These are phyloP conservation scores for Gnathonemus echidnorhynchus DNA, from an alignment of 2,113 vertebrate genomes.

Conservation along the genomic window DNA sequence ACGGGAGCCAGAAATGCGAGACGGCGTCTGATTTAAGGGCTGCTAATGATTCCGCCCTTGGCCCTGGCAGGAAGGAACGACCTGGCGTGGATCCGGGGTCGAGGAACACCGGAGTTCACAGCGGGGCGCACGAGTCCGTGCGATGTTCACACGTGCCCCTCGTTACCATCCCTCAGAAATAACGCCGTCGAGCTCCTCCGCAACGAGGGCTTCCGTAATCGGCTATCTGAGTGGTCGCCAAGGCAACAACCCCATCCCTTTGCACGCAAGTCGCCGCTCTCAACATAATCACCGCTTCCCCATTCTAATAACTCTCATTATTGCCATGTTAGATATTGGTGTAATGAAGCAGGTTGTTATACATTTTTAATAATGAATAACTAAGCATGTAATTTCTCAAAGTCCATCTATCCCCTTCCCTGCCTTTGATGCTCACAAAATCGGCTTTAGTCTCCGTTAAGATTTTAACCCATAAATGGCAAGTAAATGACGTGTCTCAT, in stretches of 20 bases:
- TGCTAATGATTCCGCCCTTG: not conserved
- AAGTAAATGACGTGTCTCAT: not conserved
- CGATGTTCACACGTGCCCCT: not conserved
- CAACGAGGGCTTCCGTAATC: not conserved
- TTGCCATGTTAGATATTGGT: constrained; percentile 24
- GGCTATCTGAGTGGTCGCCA: constrained; percentile 8
- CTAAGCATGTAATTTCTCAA: constrained; percentile 12
- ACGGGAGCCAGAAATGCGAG: not conserved
- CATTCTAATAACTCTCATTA: constrained; percentile 21
- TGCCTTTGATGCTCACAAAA: not conserved
- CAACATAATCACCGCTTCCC: not conserved
- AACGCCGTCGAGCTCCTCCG: not conserved
- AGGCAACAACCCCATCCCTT: constrained; percentile 12
- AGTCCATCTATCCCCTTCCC: not conserved
- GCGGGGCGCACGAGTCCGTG: not conserved
- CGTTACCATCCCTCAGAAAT: constrained; percentile 19
- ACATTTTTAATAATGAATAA: constrained; percentile 25
- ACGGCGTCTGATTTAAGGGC: not conserved
- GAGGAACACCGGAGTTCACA: not conserved
- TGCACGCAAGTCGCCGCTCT: not conserved
- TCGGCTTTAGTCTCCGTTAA: not conserved
- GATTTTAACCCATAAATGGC: not conserved
- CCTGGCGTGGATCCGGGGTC: not conserved
- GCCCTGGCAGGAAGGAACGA: not conserved
- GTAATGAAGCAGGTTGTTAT: constrained; percentile 21